Evolutionary conservation across 2,888 invertebrate genomes (phyloP), one percentile per base, ranked within the genome.

Genomic region (Cyclophora albipunctata): DNA sequence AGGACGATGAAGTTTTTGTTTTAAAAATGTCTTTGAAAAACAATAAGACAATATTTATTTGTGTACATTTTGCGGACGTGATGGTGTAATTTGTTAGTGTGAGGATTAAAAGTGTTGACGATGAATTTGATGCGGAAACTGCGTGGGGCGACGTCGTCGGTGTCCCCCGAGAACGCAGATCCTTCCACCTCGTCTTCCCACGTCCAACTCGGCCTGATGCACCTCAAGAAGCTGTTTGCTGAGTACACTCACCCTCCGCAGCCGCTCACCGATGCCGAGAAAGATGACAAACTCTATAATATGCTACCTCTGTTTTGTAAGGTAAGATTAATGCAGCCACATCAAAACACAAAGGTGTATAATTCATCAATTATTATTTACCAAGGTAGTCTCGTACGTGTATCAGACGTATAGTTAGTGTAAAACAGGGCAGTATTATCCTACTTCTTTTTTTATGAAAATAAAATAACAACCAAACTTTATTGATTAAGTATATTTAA

Each of bases 241-340:
- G 98, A 98, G 80, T 98, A 97, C 74, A 94, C 95, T 40, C 97
- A 98, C 84, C 96, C 97, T 42, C 90, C 94, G 41, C 94, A 96
- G 65, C 92, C 94, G 3, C 90, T 96, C 7, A 91, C 92, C 43
- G 96, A 96, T 58, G 90, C 91, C 50, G 96, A 97, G 78, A 92
- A 94, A 71, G 98, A 98, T 85, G 95, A 95, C 73, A 97, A 97
- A 81, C 90, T 99, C 7, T 98, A 98, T 84, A 97, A 97, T 80
- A 98, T 99, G 97, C 90, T 99, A 75, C 99, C 99, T 50, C 90
- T 99, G 42, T 99, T 99, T 89, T 98, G 98, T 90, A 98, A 98
- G 93, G 98, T 97, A 90, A 64, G 51, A 20, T 20, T 20, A 20
- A 2, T 20, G 20, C 1, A 20, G 20, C 2, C 20, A 20, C 20